These are phyloP conservation scores for Thaumetopoea pityocampa DNA, from an alignment of 1,140 invertebrate species.

Conservation along the genomic window DNA sequence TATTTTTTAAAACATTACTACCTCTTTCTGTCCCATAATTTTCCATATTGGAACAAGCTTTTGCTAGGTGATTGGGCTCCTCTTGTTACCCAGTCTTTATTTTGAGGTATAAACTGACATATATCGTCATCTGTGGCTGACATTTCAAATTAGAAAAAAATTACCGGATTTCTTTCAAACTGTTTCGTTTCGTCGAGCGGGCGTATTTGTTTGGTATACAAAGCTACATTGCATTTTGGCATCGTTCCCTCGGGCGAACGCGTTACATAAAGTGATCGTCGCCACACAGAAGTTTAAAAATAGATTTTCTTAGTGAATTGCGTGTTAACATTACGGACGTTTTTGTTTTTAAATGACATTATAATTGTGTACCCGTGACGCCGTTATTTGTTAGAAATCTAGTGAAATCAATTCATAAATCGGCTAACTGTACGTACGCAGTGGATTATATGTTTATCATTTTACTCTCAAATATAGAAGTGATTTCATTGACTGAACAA, in stretches of 20 bases:
- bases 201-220: slow-evolving; percentile 42
- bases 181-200: slow-evolving; percentile 36
- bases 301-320: slow-evolving; percentile 68
- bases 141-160: slow-evolving; percentile 44
- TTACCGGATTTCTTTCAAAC: slow-evolving; percentile 58
- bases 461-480: no score
- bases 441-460: slow-evolving; percentile 49
- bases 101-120: neutral
- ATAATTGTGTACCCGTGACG: slow-evolving; percentile 50
- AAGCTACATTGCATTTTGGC: slow-evolving; percentile 50
- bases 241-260: slow-evolving; percentile 62
- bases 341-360: slow-evolving; percentile 72
- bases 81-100: neutral
- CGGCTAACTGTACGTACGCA: slow-evolving; percentile 56
- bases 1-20: no score
- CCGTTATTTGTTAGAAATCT: slow-evolving; percentile 56
- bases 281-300: slow-evolving; percentile 67
- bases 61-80: no score
- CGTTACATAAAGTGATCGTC: slow-evolving; percentile 63
- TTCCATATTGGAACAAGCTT: no score
- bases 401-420: slow-evolving; percentile 58
- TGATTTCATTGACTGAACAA: no score
- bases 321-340: slow-evolving; percentile 50
- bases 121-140: slow-evolving; percentile 14
- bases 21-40: no score